Evolutionary conservation across 2,888 invertebrate species (phyloP).

Genomic region (Gari tellinella): DNA sequence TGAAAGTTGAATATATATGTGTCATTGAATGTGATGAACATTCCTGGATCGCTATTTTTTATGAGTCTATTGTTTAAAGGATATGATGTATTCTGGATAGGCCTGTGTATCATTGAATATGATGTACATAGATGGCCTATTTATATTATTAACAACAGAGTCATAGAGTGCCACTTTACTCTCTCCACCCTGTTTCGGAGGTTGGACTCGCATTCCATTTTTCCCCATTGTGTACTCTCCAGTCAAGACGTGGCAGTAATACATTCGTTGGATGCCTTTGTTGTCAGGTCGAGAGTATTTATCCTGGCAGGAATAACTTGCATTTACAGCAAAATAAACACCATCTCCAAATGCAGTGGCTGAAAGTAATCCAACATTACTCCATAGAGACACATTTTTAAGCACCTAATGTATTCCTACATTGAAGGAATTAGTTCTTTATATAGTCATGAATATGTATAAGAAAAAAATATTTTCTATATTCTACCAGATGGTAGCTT

Average conservation of each 20-base stretch:
- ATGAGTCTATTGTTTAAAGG: too few species aligned
- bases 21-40: too few species aligned
- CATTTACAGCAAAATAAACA: slow-evolving; percentile 78
- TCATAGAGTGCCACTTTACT: slow-evolving; percentile 65
- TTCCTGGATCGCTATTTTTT: too few species aligned
- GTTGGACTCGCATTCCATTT: slow-evolving; percentile 58
- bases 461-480: too few species aligned
- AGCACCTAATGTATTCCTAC: too few species aligned
- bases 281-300: slow-evolving; percentile 65
- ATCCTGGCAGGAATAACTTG: slow-evolving; percentile 66
- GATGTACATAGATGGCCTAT: slow-evolving; percentile 71
- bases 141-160: slow-evolving; percentile 70
- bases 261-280: slow-evolving; percentile 68
- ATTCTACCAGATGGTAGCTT: too few species aligned
- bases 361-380: too few species aligned
- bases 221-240: slow-evolving; percentile 67
- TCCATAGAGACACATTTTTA: too few species aligned
- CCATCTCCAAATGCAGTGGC: slow-evolving; percentile 77
- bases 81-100: slow-evolving; percentile 79
- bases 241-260: slow-evolving; percentile 70
- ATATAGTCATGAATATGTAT: too few species aligned
- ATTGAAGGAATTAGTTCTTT: too few species aligned
- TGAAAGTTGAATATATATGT: too few species aligned
- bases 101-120: slow-evolving; percentile 81
- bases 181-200: slow-evolving; percentile 59